Base-by-base conservation (phyloP, 2,797 vertebrate genomes). In the Gymnodraco acuticeps region DNA sequence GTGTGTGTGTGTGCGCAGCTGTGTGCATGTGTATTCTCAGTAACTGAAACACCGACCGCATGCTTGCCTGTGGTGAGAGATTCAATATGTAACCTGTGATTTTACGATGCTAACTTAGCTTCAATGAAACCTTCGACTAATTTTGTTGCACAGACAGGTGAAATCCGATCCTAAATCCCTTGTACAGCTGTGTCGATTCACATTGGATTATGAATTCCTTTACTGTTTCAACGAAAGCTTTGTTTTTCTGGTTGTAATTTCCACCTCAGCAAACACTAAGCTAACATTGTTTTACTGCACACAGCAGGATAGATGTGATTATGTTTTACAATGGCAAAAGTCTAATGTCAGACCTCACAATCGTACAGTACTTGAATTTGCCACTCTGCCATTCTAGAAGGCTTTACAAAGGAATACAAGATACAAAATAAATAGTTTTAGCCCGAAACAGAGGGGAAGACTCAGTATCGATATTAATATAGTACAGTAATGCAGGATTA, bases 71-170 rank as follows among this genome's bases (percentile, higher is more conserved):
- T n/a, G 83, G 87, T 53, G 45, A 73, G 6, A 68, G 38, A 70
- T 73, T 82, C 77, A 80, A 64, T 71, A 61, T 58, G 31, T 75
- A 91, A 83, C 80, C 81, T 80, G 80, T 85, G 66, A 90, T 89
- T 90, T 82, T 52, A 63, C 23, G 31, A 70, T 43, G 47, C 54
- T 73, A 78, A 59, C 70, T 19, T 23, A 10, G 17, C 63, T 75
- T 67, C 52, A 68, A 79, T 68, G 27, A 70, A 77, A 85, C 65
- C 9, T 8, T 11, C 0, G 1, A 51, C 80, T 79, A 73, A 87
- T 84, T 80, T 11, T 7, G 59, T 63, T 80, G 65, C 17, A 46
- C 58, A 64, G 27, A 67, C 76, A 87, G 76, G 84, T 87, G 87
- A 54, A 85, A 70, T 33, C 2, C 15, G 17, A 75, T 67, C 47